Evolutionary conservation across 1,140 invertebrate genomes (phyloP), one percentile per base, ranked within the genome.

Genomic region (Camponotus vicinus): DNA sequence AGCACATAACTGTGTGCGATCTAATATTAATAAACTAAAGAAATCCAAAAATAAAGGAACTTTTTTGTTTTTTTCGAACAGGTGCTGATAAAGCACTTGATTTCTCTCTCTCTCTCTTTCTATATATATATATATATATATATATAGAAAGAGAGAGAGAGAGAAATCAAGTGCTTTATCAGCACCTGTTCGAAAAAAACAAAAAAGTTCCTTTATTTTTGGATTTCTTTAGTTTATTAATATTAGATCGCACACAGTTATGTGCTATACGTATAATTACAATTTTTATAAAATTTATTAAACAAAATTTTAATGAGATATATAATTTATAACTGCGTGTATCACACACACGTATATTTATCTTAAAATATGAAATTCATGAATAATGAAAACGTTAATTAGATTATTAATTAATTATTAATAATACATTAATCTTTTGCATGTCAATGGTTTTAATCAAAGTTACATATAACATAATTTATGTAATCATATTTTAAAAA

Each of bases 381-480:
- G 37, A 21, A 52, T 37, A 66, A 78, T 78, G 42, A 40, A 49
- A 66, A 49, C 5, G 3, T 45, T 66, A 49, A 78, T 78, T 78
- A 57, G 52, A 75, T 27, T 27, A 27, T 27, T 27, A 27, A 27
- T 27, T 78, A 64, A 49, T 37, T 21, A 52, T 49, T 32, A 42
- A 52, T 78, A 32, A 52, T 78, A 66, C 37, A 37, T 66, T 61
- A 32, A 37, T 52, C 21, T 9, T 42, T 77, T 77, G 11, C 6
- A 34, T 66, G 21, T 52, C 11, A 69, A 11, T 9, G 42, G 45
- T 66, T 66, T 49, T 64, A 78, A 78, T 77, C 32, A 32, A 5
- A n/a, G 45, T 27, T 66, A 66, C 11, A 37, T 78, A 78, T 8
- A 40, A 42, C 64, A 40, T 18, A 7, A 78, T 3, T 66, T 78